Base-by-base conservation (phyloP, 2,113 vertebrate species). In the Neodontobutis hainanensis region DNA sequence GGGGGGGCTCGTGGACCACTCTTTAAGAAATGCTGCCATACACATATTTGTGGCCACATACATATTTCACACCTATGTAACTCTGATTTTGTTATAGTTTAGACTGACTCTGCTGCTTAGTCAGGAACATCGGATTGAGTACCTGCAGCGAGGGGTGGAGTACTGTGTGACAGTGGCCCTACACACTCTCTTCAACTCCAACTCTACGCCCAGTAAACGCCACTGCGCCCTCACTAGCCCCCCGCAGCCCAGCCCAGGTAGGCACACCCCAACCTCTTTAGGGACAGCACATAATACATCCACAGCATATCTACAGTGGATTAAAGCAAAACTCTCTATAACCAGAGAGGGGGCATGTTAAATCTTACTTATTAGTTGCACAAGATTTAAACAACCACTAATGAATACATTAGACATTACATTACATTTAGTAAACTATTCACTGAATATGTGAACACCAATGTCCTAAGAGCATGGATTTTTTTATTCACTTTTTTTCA, bases 101-200 rank as follows among this genome's bases (percentile, higher is more conserved):
- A 61, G 0, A 0, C 16, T 88, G 48, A 52, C 6, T 0, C 9
- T 80, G 6, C 45, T 46, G 0, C 75, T 62, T 50, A 12, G 65
- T 5, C 61, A 81, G 45, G 65, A 88, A 60, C 69, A 10, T 2
- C 6, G 67, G 48, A 79, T 90, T 65, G 4, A 46, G 4, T 83
- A 91, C 74, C 81, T 91, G 66, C 70, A 91, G 73, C 75, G 78
- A 0, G 88, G 82, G 9, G 81, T 77, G 48, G 87, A 91, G 75
- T 91, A 91, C 73, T 91, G 89, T 14, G 78, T 91, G 32, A 86
- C 47, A 0, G 75, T 82, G 43, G n/a, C 61, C 0, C 12, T 85
- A 40, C 55, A 1, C 0, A 6, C 45, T 0, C 0, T 12, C 15
- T 44, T 75, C 15, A 81, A 44, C 66, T 5, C 4, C 19, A 66